These are phyloP conservation scores for Volucella bombylans DNA, from an alignment of 2,888 invertebrate genomes.

Conservation along the genomic window DNA sequence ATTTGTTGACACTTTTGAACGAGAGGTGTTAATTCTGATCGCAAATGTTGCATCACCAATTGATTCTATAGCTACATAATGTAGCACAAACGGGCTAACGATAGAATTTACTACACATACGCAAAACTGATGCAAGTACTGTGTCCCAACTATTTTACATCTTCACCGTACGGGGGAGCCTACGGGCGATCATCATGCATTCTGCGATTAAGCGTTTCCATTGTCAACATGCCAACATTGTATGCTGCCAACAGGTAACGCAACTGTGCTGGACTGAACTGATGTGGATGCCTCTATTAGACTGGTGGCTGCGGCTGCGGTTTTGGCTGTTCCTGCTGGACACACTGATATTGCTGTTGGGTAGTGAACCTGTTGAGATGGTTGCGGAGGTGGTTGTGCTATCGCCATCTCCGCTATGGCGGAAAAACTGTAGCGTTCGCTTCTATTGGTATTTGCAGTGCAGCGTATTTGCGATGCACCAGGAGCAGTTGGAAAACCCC, in stretches of 20 bases:
- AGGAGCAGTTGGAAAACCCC: constrained; percentile 75
- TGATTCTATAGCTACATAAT: constrained; percentile 97
- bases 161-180: constrained; percentile 98
- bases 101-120: constrained; percentile 97
- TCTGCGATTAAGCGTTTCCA: constrained; percentile 95
- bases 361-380: constrained; percentile 78
- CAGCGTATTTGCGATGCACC: constrained; percentile 64
- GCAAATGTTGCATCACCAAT: constrained; percentile 92
- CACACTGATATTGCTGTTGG: constrained; percentile 75
- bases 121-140: constrained; percentile 98
- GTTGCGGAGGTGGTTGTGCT: constrained; percentile 78
- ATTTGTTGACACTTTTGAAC: constrained; percentile 99
- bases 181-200: constrained; percentile 98
- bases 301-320: constrained; percentile 78
- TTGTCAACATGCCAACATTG: constrained; percentile 97
- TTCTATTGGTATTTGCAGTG: constrained; percentile 77
- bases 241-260: constrained; percentile 94
- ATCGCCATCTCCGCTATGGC: constrained; percentile 77
- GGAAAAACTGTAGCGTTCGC: constrained; percentile 78
- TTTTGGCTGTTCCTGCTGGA: constrained; percentile 75
- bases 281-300: constrained; percentile 81
- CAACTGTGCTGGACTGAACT: constrained; percentile 86
- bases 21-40: constrained; percentile 94
- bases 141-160: constrained; percentile 98
- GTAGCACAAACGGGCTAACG: constrained; percentile 96